A percentile compares a stretch with the other conserved stretches of the same genome.
Conservation (phyloP, 2,113 vertebrate species). For the Larimichthys crocea region DNA sequence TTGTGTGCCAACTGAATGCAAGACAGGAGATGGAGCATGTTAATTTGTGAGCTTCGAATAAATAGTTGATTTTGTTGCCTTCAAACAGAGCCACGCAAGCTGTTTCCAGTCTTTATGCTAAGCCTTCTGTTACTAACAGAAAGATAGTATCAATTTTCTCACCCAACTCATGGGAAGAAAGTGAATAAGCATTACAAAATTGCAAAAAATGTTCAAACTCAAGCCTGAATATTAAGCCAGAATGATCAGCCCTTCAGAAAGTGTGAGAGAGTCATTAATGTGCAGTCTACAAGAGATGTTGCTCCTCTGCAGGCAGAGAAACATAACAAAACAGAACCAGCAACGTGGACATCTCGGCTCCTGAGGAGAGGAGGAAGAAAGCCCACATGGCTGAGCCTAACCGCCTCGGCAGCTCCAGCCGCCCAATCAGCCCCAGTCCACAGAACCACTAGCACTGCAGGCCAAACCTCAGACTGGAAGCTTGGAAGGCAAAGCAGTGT, state of each 20-base stretch:
- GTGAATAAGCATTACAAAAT: not conserved
- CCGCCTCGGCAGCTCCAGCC: conserved; percentile 68
- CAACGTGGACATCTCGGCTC: conserved; percentile 81
- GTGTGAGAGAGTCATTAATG: conserved; percentile 22
- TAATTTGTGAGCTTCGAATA: not conserved
- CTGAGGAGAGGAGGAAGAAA: conserved; percentile 72
- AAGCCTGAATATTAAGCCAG: not conserved
- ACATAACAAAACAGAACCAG: conserved; percentile 68
- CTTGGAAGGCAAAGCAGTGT: conserved; percentile 83
- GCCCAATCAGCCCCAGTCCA: conserved; percentile 79
- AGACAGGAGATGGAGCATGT: not conserved
- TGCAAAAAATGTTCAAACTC: not conserved
- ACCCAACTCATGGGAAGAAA: not conserved
- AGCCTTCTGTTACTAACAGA: not conserved
- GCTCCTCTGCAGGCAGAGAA: conserved; percentile 56
- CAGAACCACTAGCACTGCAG: conserved; percentile 77
- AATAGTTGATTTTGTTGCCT: not conserved
- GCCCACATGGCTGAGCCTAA: conserved; percentile 77
- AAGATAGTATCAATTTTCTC: too few species aligned
- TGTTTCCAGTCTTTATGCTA: conserved; percentile 19
- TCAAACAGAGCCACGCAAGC: not conserved
- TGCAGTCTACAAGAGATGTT: conserved; percentile 28
- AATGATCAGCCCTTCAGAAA: not conserved
- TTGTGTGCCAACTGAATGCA: not conserved
- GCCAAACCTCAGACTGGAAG: conserved; percentile 82